A percentile compares a stretch with the other conserved stretches of the same genome.
Evolutionary conservation across 2,113 vertebrate genomes (phyloP).

Genomic region (Collichthys lucidus): DNA sequence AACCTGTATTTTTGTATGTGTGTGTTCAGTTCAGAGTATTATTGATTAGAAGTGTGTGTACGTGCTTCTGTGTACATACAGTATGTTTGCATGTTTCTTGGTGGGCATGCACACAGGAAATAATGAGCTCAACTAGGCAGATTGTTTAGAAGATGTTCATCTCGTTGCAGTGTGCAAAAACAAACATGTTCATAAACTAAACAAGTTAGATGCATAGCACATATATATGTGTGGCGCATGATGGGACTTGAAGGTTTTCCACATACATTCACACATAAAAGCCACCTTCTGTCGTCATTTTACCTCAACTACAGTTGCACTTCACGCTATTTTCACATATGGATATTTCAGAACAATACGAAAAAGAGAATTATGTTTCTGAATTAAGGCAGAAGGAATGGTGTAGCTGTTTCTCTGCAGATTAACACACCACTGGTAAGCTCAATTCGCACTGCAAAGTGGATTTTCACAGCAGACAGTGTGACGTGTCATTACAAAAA

Average conservation of each 20-base stretch:
- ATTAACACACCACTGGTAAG: neutral
- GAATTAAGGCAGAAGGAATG: neutral
- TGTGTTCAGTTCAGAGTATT: constrained; percentile 6
- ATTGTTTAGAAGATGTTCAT: neutral
- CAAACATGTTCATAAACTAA: neutral
- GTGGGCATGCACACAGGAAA: neutral
- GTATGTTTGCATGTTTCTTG: constrained; percentile 7
- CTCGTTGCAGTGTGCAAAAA: neutral
- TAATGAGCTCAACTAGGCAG: neutral
- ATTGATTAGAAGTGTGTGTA: neutral
- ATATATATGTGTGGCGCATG: neutral
- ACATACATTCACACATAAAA: neutral
- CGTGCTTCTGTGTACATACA: constrained; percentile 12
- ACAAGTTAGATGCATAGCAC: constrained; percentile 6
- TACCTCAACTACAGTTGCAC: neutral
- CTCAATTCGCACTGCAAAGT: neutral
- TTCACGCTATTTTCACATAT: neutral
- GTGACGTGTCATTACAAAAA: neutral
- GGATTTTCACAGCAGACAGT: constrained; percentile 1
- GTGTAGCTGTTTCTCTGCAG: neutral
- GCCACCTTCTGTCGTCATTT: neutral
- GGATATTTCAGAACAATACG: neutral
- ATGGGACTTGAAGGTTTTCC: neutral
- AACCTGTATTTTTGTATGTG: constrained; percentile 12
- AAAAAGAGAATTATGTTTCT: neutral